A percentile compares a stretch with the other conserved stretches of the same genome.
These are phyloP conservation scores for Cephus runcator DNA, from an alignment of 2,888 invertebrate genomes.

Conservation along the genomic window DNA sequence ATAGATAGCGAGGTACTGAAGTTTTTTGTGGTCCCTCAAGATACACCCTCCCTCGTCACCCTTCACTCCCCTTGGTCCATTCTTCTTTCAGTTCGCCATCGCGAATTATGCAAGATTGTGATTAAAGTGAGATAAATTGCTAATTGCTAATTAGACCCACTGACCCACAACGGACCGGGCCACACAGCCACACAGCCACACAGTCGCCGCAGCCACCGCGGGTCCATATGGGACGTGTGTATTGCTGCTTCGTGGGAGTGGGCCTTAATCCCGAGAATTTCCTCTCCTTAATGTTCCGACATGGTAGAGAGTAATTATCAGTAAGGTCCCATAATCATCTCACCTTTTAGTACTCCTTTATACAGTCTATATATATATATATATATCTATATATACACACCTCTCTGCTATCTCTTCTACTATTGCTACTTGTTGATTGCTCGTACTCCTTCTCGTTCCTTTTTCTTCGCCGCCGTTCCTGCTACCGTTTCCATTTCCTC, in stretches of 20 bases:
- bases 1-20: background rate
- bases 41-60: conserved; percentile 1
- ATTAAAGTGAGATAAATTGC: conserved; percentile 51
- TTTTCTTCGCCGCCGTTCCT: background rate
- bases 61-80: background rate
- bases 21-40: background rate
- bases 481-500: background rate
- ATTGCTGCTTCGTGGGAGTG: background rate
- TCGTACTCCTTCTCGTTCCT: background rate
- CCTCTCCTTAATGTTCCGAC: background rate
- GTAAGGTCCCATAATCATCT: background rate
- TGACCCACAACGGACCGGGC: conserved; percentile 45
- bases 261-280: background rate
- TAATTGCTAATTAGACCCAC: conserved; percentile 60
- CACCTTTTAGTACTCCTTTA: background rate
- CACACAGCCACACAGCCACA: background rate
- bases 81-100: background rate
- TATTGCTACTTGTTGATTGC: background rate
- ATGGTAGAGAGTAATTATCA: background rate
- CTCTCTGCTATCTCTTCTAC: background rate
- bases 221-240: background rate
- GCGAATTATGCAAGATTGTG: conserved; percentile 38
- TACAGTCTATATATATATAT: background rate
- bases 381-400: background rate
- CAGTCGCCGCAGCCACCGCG: background rate